Percentiles rank a stretch among this genome's conserved stretches.
phyloP scores from a whole-genome alignment of 2,113 vertebrate species.

The Grammomys surdaster region DNA sequence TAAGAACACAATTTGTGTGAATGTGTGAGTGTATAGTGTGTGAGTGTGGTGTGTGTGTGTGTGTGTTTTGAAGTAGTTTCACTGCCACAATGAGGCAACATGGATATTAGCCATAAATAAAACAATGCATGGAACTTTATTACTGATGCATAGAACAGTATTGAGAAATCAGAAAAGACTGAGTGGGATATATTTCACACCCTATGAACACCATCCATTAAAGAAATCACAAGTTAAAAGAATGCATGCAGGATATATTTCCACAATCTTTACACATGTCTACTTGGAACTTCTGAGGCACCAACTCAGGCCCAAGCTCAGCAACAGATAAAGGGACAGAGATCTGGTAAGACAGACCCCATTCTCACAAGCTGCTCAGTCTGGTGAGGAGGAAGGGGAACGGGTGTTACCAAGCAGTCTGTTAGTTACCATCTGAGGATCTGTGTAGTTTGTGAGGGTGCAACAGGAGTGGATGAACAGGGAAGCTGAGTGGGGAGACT shows the following conservation, averaged over 20 bases:
- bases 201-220: not conserved
- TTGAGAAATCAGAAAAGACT: not conserved
- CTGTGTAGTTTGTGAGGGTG: no score
- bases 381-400: not conserved
- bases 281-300: not conserved
- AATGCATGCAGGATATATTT: not conserved
- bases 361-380: not conserved
- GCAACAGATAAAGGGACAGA: not conserved
- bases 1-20: not conserved
- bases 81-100: not conserved
- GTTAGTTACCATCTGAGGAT: not conserved
- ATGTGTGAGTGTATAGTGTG: not conserved
- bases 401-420: not conserved
- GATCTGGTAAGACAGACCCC: not conserved
- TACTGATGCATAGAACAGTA: not conserved
- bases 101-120: not conserved
- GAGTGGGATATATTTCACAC: not conserved
- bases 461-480: no score
- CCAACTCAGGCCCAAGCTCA: not conserved
- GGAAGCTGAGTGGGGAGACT: no score
- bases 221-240: not conserved
- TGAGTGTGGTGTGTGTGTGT: not conserved
- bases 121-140: not conserved
- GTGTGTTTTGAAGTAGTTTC: not conserved
- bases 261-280: not conserved